Evolutionary conservation across 2,888 invertebrate genomes (phyloP).

Genomic region (Euphydryas editha): DNA sequence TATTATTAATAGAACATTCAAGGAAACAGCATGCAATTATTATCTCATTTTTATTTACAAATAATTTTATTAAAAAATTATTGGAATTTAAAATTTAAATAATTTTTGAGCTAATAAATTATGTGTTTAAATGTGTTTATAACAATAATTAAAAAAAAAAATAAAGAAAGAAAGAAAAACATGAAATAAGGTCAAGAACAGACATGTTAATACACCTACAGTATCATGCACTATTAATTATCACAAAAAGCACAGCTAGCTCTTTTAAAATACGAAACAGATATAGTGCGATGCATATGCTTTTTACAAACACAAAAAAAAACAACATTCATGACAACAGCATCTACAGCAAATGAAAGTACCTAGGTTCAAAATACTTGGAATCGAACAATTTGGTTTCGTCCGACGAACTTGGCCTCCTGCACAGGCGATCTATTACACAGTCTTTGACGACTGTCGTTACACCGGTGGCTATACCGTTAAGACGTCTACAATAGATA

Average conservation of each 20-base stretch:
- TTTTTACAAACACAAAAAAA: background rate
- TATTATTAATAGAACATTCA: background rate
- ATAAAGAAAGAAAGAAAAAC: background rate
- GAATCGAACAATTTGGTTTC: conserved; percentile 81
- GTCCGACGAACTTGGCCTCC: conserved; percentile 68
- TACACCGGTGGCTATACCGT: conserved; percentile 88
- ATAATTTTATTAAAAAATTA: background rate
- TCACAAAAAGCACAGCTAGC: conserved; percentile 34
- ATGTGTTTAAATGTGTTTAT: no score
- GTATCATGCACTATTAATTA: conserved; percentile 22
- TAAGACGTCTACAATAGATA: conserved; percentile 82
- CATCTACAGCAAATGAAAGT: conserved; percentile 79
- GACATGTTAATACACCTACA: background rate
- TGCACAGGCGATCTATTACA: conserved; percentile 85
- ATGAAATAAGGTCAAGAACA: background rate
- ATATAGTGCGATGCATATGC: conserved; percentile 26
- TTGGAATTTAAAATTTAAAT: no score
- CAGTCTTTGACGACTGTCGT: conserved; percentile 87
- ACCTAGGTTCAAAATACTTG: conserved; percentile 88
- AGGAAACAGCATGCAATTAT: background rate
- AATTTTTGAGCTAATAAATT: no score
- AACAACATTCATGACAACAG: conserved; percentile 39
- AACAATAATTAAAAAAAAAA: background rate
- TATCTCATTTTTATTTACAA: background rate
- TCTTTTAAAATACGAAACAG: conserved; percentile 9